Base-by-base conservation (phyloP, 2,888 invertebrate genomes). In the Drosophila sordidula region DNA sequence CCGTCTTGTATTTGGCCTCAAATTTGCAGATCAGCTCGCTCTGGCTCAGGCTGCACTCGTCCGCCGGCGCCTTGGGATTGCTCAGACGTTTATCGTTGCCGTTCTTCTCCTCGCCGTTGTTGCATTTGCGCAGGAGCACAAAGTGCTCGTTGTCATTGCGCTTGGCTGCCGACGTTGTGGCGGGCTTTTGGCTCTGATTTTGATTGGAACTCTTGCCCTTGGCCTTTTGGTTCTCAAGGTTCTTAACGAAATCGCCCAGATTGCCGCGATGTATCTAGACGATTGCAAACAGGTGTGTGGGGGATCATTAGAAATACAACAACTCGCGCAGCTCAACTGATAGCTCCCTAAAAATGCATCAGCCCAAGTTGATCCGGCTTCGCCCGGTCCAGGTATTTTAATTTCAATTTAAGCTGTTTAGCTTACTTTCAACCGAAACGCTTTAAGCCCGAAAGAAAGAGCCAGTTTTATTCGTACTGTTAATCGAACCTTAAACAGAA, bases 1-100 rank as follows among this genome's bases (percentile, higher is more conserved):
- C 91, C 38, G 82, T 90, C 74, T 91, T 91, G 39, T 91, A 91
- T 80, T 92, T 92, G 67, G 93, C 93, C 81, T 95, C 95, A 91
- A 95, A 94, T 75, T 94, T 95, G 89, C 94, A 94, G 45, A 95
- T 94, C 12, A 95, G 90, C 82, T 94, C 83, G 61, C 77, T 80
- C 41, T 82, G 75, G 34, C 32, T 75, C 1, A 78, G 45, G 9
- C 50, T 55, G 41, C 64, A 79, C 6, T 78, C 75, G 8, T 57
- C 80, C 90, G 93, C 93, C 16, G 95, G 94, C 63, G 86, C 71
- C 29, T 87, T 72, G 26, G 75, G 61, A 41, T 76, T 68, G 26
- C 74, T 68, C 32, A 26, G 2, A 41, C 64, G 32, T 18, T 57
- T 81, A 38, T 64, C 81, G 39, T 70, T 66, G 39, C 72, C 88